Percentiles rank a stretch among this genome's conserved stretches.
Evolutionary conservation across 2,888 invertebrate genomes (phyloP).

Genomic region (Amiota communis): DNA sequence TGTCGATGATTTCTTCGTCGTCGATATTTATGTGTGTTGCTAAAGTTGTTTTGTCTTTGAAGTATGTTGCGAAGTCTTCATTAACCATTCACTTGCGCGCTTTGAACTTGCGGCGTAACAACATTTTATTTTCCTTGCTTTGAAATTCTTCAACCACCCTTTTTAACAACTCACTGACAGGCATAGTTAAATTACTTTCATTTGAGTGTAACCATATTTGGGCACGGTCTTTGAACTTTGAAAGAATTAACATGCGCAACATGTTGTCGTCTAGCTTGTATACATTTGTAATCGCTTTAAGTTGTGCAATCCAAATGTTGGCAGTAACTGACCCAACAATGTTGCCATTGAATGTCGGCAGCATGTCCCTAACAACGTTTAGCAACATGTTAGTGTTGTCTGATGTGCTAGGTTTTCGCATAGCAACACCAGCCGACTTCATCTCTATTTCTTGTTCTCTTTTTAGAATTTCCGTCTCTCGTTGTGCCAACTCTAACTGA

Average conservation of each 20-base stretch:
- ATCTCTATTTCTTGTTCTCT: background rate
- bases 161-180: background rate
- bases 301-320: no score
- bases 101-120: background rate
- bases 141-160: slow-evolving; percentile 1
- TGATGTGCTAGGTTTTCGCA: background rate
- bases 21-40: no score
- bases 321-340: no score
- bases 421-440: background rate
- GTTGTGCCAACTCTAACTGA: background rate
- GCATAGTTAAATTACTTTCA: background rate
- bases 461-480: background rate
- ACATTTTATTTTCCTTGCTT: background rate
- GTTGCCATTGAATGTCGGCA: no score
- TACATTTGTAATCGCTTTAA: no score
- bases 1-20: no score
- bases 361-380: no score
- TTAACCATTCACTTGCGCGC: background rate
- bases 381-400: no score
- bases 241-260: no score
- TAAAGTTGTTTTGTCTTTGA: background rate
- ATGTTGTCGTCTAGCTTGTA: no score
- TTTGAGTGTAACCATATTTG: background rate
- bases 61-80: no score
- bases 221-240: background rate